These are phyloP conservation scores for Ennomos erosarius DNA, from an alignment of 2,888 invertebrate genomes.

Conservation along the genomic window DNA sequence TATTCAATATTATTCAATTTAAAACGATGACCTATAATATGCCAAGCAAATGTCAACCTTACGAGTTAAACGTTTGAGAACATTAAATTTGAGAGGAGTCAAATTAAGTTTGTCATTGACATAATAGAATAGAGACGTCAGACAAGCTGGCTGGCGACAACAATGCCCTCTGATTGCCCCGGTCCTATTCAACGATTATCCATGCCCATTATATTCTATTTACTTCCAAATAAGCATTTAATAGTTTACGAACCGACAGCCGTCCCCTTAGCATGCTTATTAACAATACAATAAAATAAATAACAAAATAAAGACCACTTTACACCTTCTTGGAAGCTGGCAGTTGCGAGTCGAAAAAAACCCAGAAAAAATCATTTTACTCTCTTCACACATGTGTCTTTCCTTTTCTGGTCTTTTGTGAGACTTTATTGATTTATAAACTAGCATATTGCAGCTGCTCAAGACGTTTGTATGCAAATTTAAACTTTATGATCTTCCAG, in stretches of 20 bases:
- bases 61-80: slow-evolving; percentile 14
- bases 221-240: slow-evolving; percentile 85
- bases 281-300: slow-evolving; percentile 85
- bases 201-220: slow-evolving; percentile 84
- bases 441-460: slow-evolving; percentile 34
- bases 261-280: slow-evolving; percentile 80
- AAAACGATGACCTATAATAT: not conserved
- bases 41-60: slow-evolving; percentile 40
- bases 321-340: slow-evolving; percentile 83
- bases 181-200: slow-evolving; percentile 76
- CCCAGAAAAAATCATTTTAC: slow-evolving; percentile 53
- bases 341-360: slow-evolving; percentile 71
- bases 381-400: slow-evolving; percentile 51
- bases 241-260: slow-evolving; percentile 72
- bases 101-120: slow-evolving; percentile 49
- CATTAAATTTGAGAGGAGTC: slow-evolving; percentile 39
- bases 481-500: slow-evolving; percentile 31
- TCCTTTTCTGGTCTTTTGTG: slow-evolving; percentile 63
- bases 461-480: slow-evolving; percentile 34
- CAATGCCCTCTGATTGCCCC: slow-evolving; percentile 77
- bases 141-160: slow-evolving; percentile 60
- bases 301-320: slow-evolving; percentile 81
- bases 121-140: slow-evolving; percentile 73
- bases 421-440: slow-evolving; percentile 53
- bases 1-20: slow-evolving; percentile 28